phyloP scores from a whole-genome alignment of 2,113 vertebrate species.

The Chaetodon trifascialis region DNA sequence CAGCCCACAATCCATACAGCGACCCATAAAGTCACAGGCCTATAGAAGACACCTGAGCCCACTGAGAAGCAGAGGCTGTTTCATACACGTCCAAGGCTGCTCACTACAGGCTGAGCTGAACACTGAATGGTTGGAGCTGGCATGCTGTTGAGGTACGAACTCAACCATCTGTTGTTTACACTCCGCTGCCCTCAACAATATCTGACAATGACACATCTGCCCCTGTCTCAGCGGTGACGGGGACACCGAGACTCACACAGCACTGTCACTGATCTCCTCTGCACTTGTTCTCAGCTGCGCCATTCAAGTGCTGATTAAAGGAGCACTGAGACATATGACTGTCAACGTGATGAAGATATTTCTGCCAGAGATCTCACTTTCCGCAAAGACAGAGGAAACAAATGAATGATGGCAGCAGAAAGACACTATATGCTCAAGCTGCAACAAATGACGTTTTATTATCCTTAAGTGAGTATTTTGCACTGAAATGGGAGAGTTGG shows the following conservation, averaged over 20 bases:
- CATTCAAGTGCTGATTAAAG: background rate
- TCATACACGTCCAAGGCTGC: slow-evolving; percentile 8
- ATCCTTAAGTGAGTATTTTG: background rate
- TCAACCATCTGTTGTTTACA: slow-evolving; percentile 75
- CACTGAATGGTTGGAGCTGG: slow-evolving; percentile 22
- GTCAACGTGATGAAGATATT: background rate
- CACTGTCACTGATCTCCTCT: slow-evolving; percentile 27
- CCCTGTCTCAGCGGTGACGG: slow-evolving; percentile 30
- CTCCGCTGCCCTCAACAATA: slow-evolving; percentile 59
- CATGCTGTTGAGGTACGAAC: slow-evolving; percentile 57
- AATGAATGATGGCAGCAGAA: background rate
- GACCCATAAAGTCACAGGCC: background rate
- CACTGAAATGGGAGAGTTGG: no score
- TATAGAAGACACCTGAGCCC: slow-evolving; percentile 18
- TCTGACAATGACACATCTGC: slow-evolving; percentile 67
- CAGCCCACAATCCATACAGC: slow-evolving; percentile 12
- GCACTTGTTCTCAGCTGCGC: slow-evolving; percentile 17
- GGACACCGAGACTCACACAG: slow-evolving; percentile 4
- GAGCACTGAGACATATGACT: background rate
- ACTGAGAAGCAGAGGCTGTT: slow-evolving; percentile 2
- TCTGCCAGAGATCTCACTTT: background rate
- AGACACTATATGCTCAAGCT: background rate
- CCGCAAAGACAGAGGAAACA: background rate
- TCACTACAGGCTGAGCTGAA: slow-evolving; percentile 19
- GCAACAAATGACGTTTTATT: background rate